Base-by-base conservation (phyloP, 2,888 invertebrate genomes). In the Dione juno region DNA sequence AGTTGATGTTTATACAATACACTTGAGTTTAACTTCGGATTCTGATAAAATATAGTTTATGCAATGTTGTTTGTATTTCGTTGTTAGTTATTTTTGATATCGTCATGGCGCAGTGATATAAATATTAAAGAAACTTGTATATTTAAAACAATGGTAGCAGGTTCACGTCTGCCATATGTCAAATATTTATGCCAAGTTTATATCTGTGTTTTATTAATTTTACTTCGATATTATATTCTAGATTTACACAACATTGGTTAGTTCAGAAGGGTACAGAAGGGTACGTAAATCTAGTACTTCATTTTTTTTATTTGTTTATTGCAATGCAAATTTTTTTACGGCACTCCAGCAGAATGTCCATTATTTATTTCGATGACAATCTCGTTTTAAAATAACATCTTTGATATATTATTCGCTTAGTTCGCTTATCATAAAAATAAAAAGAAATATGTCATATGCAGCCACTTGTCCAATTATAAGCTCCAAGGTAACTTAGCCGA, bases 1-100 rank as follows among this genome's bases (percentile, higher is more conserved):
- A 70, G 67, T 69, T 74, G 69, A 73, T 73, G 74, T 75, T 72
- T 72, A 73, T 69, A 74, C 70, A 69, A 70, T 71, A 69, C 70
- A 70, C 74, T 71, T 67, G 70, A 72, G 75, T 71, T 72, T 67
- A 71, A 74, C 71, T 74, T 75, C 54, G 52, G 71, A 69, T 65
- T 58, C 70, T 64, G 75, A 75, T 75, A 75, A 73, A 72, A 71
- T 75, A 72, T 70, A 72, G 68, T 74, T 72, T 59, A 69, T 61
- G 52, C 59, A 53, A 41, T 59, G 67, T 53, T 43, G 67, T 19
- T 53, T 43, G 19, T 43, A 67, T 67, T 67, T 52, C 35, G 50
- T 35, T 67, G 67, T 67, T 59, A 57, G 48, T 59, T 67, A 35
- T 35, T 61, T 67, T 67, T 52, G 41, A 53, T 13, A 40, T 50